phyloP scores from a whole-genome alignment of 2,888 invertebrate species.

The Tineola bisselliella region DNA sequence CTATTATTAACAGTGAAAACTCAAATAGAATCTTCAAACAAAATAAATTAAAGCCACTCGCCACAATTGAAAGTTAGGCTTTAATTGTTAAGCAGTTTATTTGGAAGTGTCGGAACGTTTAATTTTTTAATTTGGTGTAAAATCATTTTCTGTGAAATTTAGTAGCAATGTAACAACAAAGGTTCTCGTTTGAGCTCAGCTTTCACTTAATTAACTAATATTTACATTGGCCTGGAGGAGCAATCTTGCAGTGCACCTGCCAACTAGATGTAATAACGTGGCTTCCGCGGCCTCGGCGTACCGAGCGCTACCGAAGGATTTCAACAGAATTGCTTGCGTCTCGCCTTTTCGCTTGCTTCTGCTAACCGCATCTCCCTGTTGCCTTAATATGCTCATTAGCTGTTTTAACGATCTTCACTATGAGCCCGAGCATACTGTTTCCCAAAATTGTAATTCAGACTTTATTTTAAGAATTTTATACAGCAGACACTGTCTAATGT shows the following conservation, averaged over 20 bases:
- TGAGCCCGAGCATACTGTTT: neutral
- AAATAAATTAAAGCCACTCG: neutral
- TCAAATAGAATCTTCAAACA: neutral
- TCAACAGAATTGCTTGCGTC: neutral
- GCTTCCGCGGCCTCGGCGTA: neutral
- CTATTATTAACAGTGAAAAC: neutral
- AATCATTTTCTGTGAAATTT: neutral
- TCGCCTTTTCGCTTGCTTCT: conserved; percentile 3
- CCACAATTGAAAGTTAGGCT: neutral
- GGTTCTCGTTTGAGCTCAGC: conserved; percentile 24
- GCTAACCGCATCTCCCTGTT: conserved; percentile 8
- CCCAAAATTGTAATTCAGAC: neutral
- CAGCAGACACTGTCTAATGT: no score
- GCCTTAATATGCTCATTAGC: conserved; percentile 10
- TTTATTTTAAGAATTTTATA: neutral
- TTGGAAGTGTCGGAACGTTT: neutral
- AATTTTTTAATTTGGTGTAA: neutral
- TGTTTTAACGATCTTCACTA: conserved; percentile 11
- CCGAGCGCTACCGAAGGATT: neutral
- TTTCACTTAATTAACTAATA: conserved; percentile 66
- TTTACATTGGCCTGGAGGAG: conserved; percentile 55
- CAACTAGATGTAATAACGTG: conserved; percentile 20
- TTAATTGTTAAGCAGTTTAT: neutral
- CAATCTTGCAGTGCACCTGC: conserved; percentile 53
- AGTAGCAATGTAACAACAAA: neutral